Evolutionary conservation across 1,140 invertebrate species (phyloP), one percentile per base, ranked within the genome.

Genomic region (Ephestia elutella): DNA sequence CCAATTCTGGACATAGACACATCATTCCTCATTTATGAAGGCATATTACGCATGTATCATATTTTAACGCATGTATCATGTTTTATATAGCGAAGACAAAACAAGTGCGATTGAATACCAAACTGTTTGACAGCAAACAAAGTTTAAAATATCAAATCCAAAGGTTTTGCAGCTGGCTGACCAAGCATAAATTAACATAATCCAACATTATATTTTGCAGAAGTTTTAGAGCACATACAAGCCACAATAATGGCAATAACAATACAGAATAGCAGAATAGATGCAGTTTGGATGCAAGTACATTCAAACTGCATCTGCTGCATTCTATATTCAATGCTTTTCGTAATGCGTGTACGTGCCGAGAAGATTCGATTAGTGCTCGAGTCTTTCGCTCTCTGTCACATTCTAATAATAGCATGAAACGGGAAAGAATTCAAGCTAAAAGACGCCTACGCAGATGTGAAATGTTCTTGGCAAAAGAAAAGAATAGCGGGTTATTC

Each of bases 361-460:
- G 49, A 57, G 59, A 60, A 64, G 55, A 62, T 60, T 60, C 56
- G 59, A 62, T 66, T 57, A 58, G 38, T 28, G 17, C 48, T 18
- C 50, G 55, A 54, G 32, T 62, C 58, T 17, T 17, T 19, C 49
- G 38, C 64, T 62, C 49, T 56, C 64, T 62, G 51, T 64, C 60
- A 62, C 60, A 68, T 66, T 67, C 67, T 72, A 72, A 65, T 63
- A 70, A 70, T 67, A 73, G 57, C 54, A 60, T 54, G 50, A 65
- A 62, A 67, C 64, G 51, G 61, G 57, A 62, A 66, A 63, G 53
- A 67, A 61, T 63, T 54, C 38, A 19, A 51, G 38, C 44, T 44
- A 49, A 54, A 55, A 56, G 30, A 63, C 56, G 54, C 60, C 57
- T 56, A 66, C 63, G 51, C 60, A 59, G 15, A 44, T 20, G 21